A percentile compares a stretch with the other conserved stretches of the same genome.
phyloP scores from a whole-genome alignment of 2,113 vertebrate genomes.

The Dolichotis patagonum region DNA sequence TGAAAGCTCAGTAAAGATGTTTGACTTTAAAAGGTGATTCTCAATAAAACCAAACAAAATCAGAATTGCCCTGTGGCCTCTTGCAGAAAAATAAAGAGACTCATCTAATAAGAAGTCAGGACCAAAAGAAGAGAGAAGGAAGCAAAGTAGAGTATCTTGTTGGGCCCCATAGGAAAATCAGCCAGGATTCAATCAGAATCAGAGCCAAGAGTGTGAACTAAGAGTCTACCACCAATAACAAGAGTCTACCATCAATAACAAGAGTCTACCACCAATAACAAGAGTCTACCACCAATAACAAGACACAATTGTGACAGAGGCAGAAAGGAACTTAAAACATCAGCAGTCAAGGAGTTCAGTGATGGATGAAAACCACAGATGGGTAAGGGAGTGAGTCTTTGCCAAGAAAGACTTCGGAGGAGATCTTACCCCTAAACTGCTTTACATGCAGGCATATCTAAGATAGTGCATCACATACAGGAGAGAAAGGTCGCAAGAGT shows the following conservation, averaged over 20 bases:
- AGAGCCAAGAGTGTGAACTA: neutral
- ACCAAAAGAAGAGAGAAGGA: neutral
- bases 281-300: neutral
- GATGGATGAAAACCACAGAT: neutral
- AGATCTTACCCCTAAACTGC: slow-evolving; percentile 22
- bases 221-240: neutral
- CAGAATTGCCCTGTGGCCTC: neutral
- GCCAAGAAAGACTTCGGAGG: neutral
- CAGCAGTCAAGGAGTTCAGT: neutral
- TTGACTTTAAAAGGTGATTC: neutral
- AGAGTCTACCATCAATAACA: too few relatives aligned
- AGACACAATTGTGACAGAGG: slow-evolving; percentile 14
- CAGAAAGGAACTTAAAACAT: neutral
- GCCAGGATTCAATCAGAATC: neutral
- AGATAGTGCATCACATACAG: neutral
- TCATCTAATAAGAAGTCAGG: neutral
- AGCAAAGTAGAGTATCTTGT: neutral
- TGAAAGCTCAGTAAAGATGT: neutral
- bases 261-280: neutral
- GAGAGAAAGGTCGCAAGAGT: neutral
- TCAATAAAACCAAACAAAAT: neutral
- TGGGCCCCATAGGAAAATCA: neutral
- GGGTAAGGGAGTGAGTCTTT: neutral
- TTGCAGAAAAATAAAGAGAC: slow-evolving; percentile 3
- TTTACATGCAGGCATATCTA: slow-evolving; percentile 54